Evolutionary conservation across 2,888 invertebrate species (phyloP).

Genomic region (Mimumesa dahlbomi): DNA sequence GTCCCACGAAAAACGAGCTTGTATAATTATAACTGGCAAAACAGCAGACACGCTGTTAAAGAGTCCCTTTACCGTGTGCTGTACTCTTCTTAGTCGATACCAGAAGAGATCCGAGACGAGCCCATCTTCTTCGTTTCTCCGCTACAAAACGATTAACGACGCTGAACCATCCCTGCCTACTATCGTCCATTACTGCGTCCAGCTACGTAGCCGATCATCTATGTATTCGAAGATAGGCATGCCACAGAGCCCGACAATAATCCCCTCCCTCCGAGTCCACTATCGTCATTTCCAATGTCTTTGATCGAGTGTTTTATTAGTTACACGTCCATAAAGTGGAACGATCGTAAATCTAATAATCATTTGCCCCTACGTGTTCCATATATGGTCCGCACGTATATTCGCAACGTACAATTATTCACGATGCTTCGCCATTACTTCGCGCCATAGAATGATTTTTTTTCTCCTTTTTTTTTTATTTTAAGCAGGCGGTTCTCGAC

Average conservation of each 20-base stretch:
- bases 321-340: conserved; percentile 16
- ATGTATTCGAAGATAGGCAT: conserved; percentile 1
- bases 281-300: neutral
- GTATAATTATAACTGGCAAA: conserved; percentile 78
- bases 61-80: conserved; percentile 49
- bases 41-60: conserved; percentile 71
- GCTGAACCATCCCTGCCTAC: conserved; percentile 6
- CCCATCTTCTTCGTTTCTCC: neutral
- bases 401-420: conserved; percentile 13
- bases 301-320: conserved; percentile 14
- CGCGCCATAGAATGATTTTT: no score
- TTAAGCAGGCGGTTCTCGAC: no score
- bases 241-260: neutral
- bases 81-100: conserved; percentile 53
- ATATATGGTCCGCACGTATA: neutral
- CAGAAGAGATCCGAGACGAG: conserved; percentile 15
- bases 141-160: conserved; percentile 37
- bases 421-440: neutral
- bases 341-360: conserved; percentile 30
- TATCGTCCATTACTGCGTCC: conserved; percentile 16
- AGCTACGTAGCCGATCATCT: conserved; percentile 7
- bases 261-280: neutral
- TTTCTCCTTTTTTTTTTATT: no score
- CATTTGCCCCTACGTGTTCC: neutral
- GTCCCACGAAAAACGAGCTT: conserved; percentile 72